Evolutionary conservation across 1,140 invertebrate genomes (phyloP).

Genomic region (Drosophila aff.): DNA sequence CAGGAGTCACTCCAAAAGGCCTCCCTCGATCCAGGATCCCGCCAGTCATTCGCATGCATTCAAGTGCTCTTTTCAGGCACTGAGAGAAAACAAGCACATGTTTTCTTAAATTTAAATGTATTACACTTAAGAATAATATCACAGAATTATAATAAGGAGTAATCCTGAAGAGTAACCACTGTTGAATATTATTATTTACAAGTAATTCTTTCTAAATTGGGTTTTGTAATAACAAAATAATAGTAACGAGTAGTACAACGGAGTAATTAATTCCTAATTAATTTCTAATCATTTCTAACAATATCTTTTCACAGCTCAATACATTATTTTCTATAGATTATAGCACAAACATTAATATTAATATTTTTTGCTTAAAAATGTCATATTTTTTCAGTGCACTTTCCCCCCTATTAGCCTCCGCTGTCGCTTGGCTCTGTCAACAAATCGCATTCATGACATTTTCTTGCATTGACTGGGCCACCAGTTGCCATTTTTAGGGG

Average conservation of each 20-base stretch:
- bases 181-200: too few relatives aligned
- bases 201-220: too few relatives aligned
- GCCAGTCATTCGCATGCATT: slow-evolving; percentile 77
- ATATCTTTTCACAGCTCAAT: neutral
- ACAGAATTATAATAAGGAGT: neutral
- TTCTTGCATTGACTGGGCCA: slow-evolving; percentile 75
- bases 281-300: neutral
- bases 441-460: slow-evolving; percentile 81
- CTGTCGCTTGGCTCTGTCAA: slow-evolving; percentile 28
- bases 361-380: too few relatives aligned
- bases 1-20: slow-evolving; percentile 63
- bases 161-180: neutral
- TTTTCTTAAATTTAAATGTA: too few relatives aligned
- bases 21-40: slow-evolving; percentile 22
- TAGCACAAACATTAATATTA: fast-evolving
- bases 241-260: neutral
- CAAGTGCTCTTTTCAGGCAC: slow-evolving; percentile 45
- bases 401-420: neutral
- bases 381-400: neutral
- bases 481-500: slow-evolving; percentile 41
- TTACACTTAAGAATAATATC: neutral
- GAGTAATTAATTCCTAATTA: too few relatives aligned
- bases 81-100: too few relatives aligned
- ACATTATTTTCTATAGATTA: neutral
- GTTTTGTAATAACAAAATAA: neutral